Conservation (phyloP, 2,797 vertebrate species). For the Antrozous pallidus region DNA sequence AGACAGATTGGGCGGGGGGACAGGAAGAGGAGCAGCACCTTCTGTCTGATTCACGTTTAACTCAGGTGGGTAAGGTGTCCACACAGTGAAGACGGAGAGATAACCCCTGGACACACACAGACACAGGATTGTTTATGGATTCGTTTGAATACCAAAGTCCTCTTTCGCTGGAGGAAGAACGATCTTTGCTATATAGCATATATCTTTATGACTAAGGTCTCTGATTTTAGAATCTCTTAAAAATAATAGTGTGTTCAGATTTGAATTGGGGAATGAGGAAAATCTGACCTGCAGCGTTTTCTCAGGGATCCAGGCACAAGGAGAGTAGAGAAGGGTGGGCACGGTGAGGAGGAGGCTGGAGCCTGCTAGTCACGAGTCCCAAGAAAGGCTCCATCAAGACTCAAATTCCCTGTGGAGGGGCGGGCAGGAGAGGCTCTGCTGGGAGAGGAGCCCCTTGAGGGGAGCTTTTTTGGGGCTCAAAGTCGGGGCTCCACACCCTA, state of each 20-base stretch:
- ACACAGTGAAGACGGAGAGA: background rate
- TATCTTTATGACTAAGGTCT: background rate
- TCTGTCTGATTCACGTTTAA: background rate
- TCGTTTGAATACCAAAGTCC: background rate
- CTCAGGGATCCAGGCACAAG: accelerated
- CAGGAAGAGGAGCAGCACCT: background rate
- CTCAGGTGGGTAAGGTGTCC: background rate
- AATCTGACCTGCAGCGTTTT: background rate
- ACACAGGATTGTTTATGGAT: background rate
- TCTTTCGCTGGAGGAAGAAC: background rate
- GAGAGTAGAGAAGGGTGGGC: background rate
- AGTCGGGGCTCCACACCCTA: background rate
- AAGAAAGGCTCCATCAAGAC: background rate
- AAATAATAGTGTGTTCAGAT: background rate
- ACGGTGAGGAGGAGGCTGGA: background rate
- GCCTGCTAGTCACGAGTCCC: background rate
- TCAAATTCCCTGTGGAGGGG: background rate
- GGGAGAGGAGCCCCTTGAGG: background rate
- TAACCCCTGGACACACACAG: background rate
- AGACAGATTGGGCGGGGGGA: background rate
- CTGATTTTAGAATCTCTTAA: background rate
- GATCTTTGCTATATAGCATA: background rate
- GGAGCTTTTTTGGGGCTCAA: background rate
- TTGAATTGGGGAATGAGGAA: background rate
- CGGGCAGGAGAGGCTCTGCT: background rate